Percentiles rank a stretch among this genome's conserved stretches.
phyloP scores from a whole-genome alignment of 2,888 invertebrate species.

The Metacarcinus magister region DNA sequence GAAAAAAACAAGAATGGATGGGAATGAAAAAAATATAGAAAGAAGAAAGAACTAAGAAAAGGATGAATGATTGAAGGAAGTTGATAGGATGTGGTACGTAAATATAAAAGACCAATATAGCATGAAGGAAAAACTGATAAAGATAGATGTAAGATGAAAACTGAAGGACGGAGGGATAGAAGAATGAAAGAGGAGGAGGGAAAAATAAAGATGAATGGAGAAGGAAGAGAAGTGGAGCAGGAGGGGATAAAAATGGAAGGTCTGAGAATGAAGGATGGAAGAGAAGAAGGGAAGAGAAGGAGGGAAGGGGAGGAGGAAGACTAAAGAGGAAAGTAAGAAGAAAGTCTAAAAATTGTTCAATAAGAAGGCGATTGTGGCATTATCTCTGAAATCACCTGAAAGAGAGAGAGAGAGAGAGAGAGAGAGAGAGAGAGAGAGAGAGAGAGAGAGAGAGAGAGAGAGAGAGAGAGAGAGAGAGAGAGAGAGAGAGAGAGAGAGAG shows the following conservation, averaged over 20 bases:
- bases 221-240: too few relatives aligned
- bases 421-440: neutral
- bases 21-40: too few relatives aligned
- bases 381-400: neutral
- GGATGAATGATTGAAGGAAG: neutral
- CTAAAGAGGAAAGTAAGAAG: neutral
- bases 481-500: neutral
- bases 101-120: too few relatives aligned
- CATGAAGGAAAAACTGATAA: too few relatives aligned
- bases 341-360: neutral
- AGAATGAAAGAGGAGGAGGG: too few relatives aligned
- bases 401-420: neutral
- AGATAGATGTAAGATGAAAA: too few relatives aligned
- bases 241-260: too few relatives aligned
- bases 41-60: too few relatives aligned
- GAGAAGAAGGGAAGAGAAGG: neutral
- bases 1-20: neutral
- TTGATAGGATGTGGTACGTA: neutral
- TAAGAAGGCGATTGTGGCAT: neutral
- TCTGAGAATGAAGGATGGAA: neutral
- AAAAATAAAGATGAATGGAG: too few relatives aligned
- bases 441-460: neutral
- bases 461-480: neutral
- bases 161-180: too few relatives aligned
- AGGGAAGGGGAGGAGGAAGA: neutral